Base-by-base conservation (phyloP, 2,888 invertebrate species). In the Hartigia nigra region DNA sequence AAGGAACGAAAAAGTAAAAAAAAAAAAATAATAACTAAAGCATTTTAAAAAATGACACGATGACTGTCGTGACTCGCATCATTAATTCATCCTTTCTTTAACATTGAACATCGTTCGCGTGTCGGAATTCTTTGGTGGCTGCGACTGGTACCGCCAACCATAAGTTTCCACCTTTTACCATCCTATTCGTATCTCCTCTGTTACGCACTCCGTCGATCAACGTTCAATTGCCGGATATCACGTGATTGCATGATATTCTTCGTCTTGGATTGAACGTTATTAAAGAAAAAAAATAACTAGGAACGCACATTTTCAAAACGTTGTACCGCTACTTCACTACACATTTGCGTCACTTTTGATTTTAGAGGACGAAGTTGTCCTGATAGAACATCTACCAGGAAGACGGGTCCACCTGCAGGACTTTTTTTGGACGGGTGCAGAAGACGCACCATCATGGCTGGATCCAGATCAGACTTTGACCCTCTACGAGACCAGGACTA, bases 361-460 rank as follows among this genome's bases (percentile, higher is more conserved):
- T 81, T 55, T 36, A 91, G 91, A 91, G 84, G 91, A 91, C 87
- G 91, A 91, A 77, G 90, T 91, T 32, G 87, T 91, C 34, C 80
- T 91, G 36, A 91, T 91, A 76, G 91, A 91, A 77, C 91, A 91
- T 80, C 83, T 91, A 69, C 91, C 91, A 34, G 90, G 91, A 12
- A 87, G 90, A 12, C 88, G 87, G 39, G 90, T 91, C 14, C 94
- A 94, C 74, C 92, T 97, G 79, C 97, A 97, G 87, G 97, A 97
- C 90, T 97, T 97, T 92, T 96, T 97, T 91, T 97, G 97, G 97
- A 96, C 96, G 0, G 97, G 97, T 0, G 96, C 96, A 0, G 97
- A 97, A 0, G 97, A 97, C 88, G 97, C 96, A 0, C 95, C 95
- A 0, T 93, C 94, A 12, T 94, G 92, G 87, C 93, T 93, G 84